phyloP scores from a whole-genome alignment of 92 coral and sea anemone species.

The Montipora capitata region DNA sequence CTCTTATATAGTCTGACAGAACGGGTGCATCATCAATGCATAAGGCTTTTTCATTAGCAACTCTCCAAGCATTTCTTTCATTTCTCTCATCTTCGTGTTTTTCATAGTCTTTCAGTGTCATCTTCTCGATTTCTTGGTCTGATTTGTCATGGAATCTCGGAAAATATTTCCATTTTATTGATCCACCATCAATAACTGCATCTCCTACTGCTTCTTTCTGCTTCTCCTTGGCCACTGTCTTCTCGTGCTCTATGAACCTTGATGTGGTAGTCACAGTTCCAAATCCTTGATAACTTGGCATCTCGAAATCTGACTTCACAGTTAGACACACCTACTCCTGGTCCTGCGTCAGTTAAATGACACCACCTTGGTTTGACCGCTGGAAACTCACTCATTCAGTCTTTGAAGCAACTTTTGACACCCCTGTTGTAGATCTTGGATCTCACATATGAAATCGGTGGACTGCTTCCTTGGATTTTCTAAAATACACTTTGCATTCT shows the following conservation, averaged over 20 bases:
- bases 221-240: constrained; percentile 43
- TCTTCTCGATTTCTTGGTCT: constrained; percentile 52
- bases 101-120: constrained; percentile 56
- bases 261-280: constrained; percentile 56
- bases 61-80: constrained; percentile 54
- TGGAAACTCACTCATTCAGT: background rate
- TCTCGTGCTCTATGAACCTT: constrained; percentile 41
- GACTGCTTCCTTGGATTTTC: too few species aligned
- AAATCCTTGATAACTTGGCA: constrained; percentile 49
- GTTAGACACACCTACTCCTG: constrained; percentile 38
- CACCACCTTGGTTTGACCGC: constrained; percentile 44
- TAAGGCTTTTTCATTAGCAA: constrained; percentile 43
- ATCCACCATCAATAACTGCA: constrained; percentile 53
- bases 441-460: too few species aligned
- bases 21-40: constrained; percentile 59
- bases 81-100: constrained; percentile 43
- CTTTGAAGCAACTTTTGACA: too few species aligned
- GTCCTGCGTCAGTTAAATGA: constrained; percentile 45
- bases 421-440: too few species aligned
- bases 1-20: constrained; percentile 40
- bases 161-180: constrained; percentile 49
- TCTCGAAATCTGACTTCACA: constrained; percentile 38
- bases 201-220: constrained; percentile 37
- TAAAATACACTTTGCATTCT: too few species aligned
- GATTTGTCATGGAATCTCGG: constrained; percentile 46